Conservation (phyloP, 2,797 vertebrate genomes). For the Poecilia picta region DNA sequence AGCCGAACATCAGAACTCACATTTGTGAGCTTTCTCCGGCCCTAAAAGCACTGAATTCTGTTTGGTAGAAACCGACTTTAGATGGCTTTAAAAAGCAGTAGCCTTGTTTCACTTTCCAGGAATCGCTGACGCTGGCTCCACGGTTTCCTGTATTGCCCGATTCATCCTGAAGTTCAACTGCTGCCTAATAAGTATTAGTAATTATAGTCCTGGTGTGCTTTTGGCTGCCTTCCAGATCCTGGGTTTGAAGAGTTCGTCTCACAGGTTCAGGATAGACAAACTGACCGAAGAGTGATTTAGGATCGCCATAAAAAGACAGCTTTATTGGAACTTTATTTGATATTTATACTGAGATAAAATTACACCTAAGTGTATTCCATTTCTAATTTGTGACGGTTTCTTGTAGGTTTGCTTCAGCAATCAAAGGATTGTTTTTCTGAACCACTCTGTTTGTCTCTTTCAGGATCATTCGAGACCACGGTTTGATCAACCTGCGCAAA, state of each 20-base stretch:
- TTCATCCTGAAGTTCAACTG: background rate
- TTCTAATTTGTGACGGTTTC: background rate
- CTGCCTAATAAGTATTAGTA: background rate
- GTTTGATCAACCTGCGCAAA: constrained; percentile 96
- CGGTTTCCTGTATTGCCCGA: background rate
- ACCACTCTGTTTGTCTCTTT: constrained; percentile 49
- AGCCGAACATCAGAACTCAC: constrained; percentile 7
- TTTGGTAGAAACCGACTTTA: background rate
- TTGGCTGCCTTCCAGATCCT: background rate
- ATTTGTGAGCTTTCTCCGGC: background rate
- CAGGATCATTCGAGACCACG: constrained; percentile 98
- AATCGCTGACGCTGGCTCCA: background rate
- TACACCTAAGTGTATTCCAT: background rate
- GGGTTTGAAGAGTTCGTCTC: background rate
- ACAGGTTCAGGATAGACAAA: background rate
- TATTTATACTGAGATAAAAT: background rate
- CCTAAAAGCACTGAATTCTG: background rate
- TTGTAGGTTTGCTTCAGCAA: background rate
- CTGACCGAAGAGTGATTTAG: background rate
- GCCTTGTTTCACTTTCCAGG: background rate
- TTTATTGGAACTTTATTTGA: background rate
- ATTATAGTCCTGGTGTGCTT: background rate
- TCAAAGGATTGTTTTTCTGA: constrained; percentile 11
- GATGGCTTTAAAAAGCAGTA: background rate
- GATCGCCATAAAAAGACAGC: background rate